These are phyloP conservation scores for Sparidentex hasta DNA, from an alignment of 2,797 vertebrate species.

Conservation along the genomic window DNA sequence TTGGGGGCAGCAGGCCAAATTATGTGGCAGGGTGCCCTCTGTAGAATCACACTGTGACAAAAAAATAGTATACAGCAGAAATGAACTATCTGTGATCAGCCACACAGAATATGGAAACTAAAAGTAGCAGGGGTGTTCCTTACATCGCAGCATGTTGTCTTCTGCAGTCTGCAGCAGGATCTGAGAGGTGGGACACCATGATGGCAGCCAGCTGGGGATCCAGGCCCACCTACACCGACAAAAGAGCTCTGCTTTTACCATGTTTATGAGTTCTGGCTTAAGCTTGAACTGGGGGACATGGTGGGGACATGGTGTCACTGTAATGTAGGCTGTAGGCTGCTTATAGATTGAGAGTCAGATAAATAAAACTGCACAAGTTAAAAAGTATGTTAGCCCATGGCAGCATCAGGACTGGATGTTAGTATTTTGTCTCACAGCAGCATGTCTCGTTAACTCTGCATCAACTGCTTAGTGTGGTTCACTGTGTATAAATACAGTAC, in stretches of 20 bases:
- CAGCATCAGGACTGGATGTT: not conserved
- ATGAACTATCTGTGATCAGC: not conserved
- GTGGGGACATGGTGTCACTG: not conserved
- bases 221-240: constrained; percentile 89
- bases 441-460: not conserved
- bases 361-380: not conserved
- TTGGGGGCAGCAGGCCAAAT: too few species aligned
- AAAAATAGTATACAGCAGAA: too few species aligned
- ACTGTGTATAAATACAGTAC: not conserved
- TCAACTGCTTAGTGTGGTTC: constrained; percentile 9
- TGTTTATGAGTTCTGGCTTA: not conserved
- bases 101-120: not conserved
- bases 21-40: too few species aligned
- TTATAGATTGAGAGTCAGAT: not conserved
- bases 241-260: not conserved
- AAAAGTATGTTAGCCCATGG: not conserved
- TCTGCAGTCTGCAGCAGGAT: constrained; percentile 91
- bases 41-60: too few species aligned
- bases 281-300: too few species aligned
- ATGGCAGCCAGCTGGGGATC: constrained; percentile 93
- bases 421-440: not conserved
- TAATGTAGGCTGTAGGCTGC: not conserved
- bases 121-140: constrained; percentile 60
- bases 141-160: constrained; percentile 94
- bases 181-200: constrained; percentile 95